Base-by-base conservation (phyloP, 2,888 invertebrate genomes). In the Cataglyphis cursor region DNA sequence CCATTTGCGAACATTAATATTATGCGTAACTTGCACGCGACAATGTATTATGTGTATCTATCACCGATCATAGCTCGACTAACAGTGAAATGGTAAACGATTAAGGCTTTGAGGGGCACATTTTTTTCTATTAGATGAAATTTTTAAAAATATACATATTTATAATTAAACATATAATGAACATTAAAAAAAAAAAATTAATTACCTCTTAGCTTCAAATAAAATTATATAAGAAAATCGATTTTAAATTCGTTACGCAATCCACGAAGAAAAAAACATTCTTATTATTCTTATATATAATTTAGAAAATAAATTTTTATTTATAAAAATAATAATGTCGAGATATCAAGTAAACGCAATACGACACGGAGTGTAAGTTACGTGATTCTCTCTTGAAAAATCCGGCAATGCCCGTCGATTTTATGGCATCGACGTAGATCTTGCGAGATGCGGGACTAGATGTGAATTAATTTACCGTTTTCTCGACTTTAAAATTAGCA, bases 391-490 rank as follows among this genome's bases (percentile, higher is more conserved):
- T 1, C 48, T 48, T 64, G 0, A 76, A 66, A 75, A 65, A 24
- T 57, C 15, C 28, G 31, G 9, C 15, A 9, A 31, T 38, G 31
- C 38, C 12, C 24, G 66, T 57, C 28, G 66, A 76, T 76, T 76
- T 76, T 76, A 76, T 66, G 24, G 24, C 74, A 74, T 48, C 41
- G 51, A 65, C 48, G 59, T 21, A 24, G 61, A 66, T 66, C 65
- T 75, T 48, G 31, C 41, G 68, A 66, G 35, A 15, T 57, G 68
- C 76, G 70, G 12, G 59, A 59, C 31, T 78, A 80, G 72, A 80
- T 80, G 78, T 80, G 59, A 80, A 80, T 80, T 80, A 59, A 82
- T 82, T 76, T 82, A 82, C 82, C 82, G 80, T 83, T 80, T 65
- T 83, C 80, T 72, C 72, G 65, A n/a, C 83, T 65, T 78, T 64